phyloP scores from a whole-genome alignment of 2,888 invertebrate genomes.

The Cryptophagus acutangulus region DNA sequence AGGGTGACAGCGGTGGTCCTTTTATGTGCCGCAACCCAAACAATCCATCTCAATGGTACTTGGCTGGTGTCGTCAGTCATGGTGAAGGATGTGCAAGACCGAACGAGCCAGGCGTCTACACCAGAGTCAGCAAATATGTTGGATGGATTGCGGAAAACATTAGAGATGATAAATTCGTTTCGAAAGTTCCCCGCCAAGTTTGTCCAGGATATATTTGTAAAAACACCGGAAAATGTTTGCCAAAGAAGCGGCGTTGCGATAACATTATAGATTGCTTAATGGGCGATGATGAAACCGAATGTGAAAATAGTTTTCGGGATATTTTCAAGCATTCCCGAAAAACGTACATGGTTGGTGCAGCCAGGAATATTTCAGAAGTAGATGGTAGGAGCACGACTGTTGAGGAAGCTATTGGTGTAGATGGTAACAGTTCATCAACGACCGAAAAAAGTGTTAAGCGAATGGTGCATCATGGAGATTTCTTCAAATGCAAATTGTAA shows the following conservation, averaged over 20 bases:
- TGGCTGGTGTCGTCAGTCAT: slow-evolving; percentile 81
- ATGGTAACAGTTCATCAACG: too few species aligned
- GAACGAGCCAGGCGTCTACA: slow-evolving; percentile 77
- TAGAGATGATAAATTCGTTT: slow-evolving; percentile 52
- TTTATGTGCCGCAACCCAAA: slow-evolving; percentile 70
- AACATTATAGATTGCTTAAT: slow-evolving; percentile 69
- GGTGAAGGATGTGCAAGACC: slow-evolving; percentile 81
- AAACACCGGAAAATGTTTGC: slow-evolving; percentile 62
- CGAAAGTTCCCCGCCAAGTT: slow-evolving; percentile 52
- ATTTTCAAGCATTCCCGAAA: slow-evolving; percentile 23
- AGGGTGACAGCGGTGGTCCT: slow-evolving; percentile 82
- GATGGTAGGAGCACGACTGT: too few species aligned
- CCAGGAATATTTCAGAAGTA: too few species aligned
- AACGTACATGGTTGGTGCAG: slow-evolving; percentile 3
- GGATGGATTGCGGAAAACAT: slow-evolving; percentile 66
- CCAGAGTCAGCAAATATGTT: slow-evolving; percentile 68
- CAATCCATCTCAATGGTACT: slow-evolving; percentile 66
- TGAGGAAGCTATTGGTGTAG: too few species aligned
- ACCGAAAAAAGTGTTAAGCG: too few species aligned
- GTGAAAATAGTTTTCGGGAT: slow-evolving; percentile 39
- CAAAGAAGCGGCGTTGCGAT: slow-evolving; percentile 63
- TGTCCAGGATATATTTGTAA: slow-evolving; percentile 73
- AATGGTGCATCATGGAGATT: too few species aligned
- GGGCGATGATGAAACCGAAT: slow-evolving; percentile 76
- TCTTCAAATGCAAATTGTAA: too few species aligned